Percentiles rank a stretch among this genome's conserved stretches.
phyloP scores from a whole-genome alignment of 2,113 vertebrate species.

The Poecile atricapillus region DNA sequence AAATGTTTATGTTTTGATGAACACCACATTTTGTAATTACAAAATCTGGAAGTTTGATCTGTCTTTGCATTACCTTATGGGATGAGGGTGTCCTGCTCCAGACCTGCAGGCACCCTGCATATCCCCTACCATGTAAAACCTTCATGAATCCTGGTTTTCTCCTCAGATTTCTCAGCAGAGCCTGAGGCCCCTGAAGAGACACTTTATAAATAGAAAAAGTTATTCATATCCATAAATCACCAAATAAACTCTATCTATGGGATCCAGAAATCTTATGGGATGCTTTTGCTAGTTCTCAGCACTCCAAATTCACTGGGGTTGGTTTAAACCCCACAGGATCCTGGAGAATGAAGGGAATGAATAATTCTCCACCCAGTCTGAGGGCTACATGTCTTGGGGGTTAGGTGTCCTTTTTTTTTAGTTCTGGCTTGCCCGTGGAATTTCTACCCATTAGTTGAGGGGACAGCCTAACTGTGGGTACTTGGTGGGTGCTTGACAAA shows the following conservation, averaged over 20 bases:
- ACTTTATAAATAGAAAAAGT: background rate
- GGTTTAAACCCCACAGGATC: background rate
- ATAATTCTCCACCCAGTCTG: background rate
- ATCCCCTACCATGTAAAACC: background rate
- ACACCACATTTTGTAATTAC: background rate
- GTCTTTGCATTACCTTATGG: background rate
- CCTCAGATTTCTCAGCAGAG: background rate
- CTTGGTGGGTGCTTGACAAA: too few relatives aligned
- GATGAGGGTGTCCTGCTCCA: background rate
- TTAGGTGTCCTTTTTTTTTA: too few relatives aligned
- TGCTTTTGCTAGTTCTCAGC: background rate
- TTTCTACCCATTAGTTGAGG: too few relatives aligned
- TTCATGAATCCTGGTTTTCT: background rate
- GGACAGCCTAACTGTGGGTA: too few relatives aligned
- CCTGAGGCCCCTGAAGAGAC: background rate
- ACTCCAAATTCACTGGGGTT: background rate
- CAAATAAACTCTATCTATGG: background rate
- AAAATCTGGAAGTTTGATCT: background rate
- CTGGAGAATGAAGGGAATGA: background rate
- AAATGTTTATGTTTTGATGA: background rate
- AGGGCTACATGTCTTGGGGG: background rate
- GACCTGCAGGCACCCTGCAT: background rate
- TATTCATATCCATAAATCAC: background rate
- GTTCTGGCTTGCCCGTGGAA: too few relatives aligned
- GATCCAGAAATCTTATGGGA: background rate